Conservation (phyloP, 2,888 invertebrate genomes). For the Eristalinus aeneus region DNA sequence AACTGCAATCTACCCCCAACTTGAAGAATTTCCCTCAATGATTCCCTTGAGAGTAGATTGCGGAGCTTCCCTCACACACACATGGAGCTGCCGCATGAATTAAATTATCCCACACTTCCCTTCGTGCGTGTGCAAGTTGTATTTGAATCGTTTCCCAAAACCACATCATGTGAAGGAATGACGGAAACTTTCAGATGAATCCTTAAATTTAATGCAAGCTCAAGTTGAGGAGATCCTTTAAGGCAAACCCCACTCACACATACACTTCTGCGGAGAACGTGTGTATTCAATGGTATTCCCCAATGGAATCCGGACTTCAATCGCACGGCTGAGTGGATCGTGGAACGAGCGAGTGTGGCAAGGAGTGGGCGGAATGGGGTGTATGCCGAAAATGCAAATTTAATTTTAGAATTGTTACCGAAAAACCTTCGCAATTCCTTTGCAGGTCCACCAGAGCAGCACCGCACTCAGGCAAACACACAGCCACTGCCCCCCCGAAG, state of each 20-base stretch:
- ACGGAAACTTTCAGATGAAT: slow-evolving; percentile 36
- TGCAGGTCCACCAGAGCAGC: background rate
- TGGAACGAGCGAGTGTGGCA: slow-evolving; percentile 17
- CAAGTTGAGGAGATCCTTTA: slow-evolving; percentile 53
- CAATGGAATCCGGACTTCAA: slow-evolving; percentile 57
- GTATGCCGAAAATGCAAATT: slow-evolving; percentile 64
- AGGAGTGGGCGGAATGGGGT: slow-evolving; percentile 4
- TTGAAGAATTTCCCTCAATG: slow-evolving; percentile 14
- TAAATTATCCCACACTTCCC: slow-evolving; percentile 40
- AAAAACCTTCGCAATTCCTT: slow-evolving; percentile 45
- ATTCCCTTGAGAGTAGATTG: background rate
- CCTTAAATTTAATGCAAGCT: slow-evolving; percentile 51
- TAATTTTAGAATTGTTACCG: slow-evolving; percentile 52
- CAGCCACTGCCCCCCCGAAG: background rate
- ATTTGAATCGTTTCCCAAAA: slow-evolving; percentile 31
- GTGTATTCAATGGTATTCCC: slow-evolving; percentile 50
- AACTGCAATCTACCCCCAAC: background rate
- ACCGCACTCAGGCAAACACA: background rate
- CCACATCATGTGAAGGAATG: slow-evolving; percentile 25
- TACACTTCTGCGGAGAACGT: slow-evolving; percentile 9
- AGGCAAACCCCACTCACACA: slow-evolving; percentile 15
- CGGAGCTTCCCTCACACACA: background rate
- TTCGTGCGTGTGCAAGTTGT: slow-evolving; percentile 19
- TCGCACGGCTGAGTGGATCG: background rate
- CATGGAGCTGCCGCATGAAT: slow-evolving; percentile 46